These are phyloP conservation scores for Setipinna tenuifilis DNA, from an alignment of 2,797 vertebrate species.

Conservation along the genomic window DNA sequence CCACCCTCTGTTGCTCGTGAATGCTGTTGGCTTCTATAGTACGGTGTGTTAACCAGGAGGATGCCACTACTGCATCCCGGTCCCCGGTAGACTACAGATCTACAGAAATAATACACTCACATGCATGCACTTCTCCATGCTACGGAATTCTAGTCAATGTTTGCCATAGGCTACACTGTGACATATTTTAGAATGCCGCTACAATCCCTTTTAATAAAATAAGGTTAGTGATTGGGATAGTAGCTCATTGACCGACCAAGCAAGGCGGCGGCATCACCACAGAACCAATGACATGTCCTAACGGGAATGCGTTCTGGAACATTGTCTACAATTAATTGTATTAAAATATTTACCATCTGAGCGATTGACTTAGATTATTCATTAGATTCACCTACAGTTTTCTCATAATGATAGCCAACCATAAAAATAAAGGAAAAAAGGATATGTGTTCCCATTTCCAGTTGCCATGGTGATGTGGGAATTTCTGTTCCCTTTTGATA, in stretches of 20 bases:
- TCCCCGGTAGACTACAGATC: not conserved
- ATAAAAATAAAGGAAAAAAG: not conserved
- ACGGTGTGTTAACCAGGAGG: no score
- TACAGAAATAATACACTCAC: not conserved
- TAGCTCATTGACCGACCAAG: not conserved
- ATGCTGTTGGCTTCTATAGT: not conserved
- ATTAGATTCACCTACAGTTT: not conserved
- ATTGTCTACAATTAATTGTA: not conserved
- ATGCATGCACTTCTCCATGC: not conserved
- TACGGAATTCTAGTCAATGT: not conserved
- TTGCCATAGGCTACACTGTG: no score
- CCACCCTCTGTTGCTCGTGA: not conserved
- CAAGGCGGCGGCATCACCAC: slow-evolving; percentile 11
- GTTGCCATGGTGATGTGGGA: slow-evolving; percentile 69
- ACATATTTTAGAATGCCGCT: not conserved
- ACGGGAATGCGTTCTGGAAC: not conserved
- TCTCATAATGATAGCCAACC: not conserved
- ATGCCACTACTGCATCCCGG: not conserved
- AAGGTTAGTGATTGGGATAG: not conserved
- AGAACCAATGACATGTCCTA: not conserved
- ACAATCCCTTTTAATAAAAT: not conserved
- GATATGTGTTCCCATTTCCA: slow-evolving; percentile 27
- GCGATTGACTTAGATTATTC: not conserved
- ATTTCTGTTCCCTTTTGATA: slow-evolving; percentile 16
- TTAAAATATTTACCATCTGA: not conserved